Conservation (phyloP, 2,888 invertebrate genomes). For the Drosophila sordidula region DNA sequence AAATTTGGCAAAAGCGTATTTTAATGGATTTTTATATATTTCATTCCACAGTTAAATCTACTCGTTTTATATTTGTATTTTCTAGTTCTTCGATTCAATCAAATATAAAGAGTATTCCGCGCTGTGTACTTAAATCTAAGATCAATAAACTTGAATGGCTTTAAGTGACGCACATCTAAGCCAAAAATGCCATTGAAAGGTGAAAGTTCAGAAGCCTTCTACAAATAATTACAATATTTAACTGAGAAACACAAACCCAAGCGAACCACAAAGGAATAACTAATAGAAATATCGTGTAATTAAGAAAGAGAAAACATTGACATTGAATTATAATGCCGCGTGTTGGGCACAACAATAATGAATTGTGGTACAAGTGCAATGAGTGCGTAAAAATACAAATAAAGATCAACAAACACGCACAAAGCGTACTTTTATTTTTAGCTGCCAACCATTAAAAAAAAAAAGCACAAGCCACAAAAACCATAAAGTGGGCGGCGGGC, state of each 20-base stretch:
- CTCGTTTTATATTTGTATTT: no score
- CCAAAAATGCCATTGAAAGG: slow-evolving; percentile 19
- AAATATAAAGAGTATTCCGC: neutral
- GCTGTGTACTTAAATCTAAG: neutral
- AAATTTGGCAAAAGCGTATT: no score
- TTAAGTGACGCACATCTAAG: slow-evolving; percentile 24
- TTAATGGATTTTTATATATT: no score
- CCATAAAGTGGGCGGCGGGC: slow-evolving; percentile 16
- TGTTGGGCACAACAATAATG: slow-evolving; percentile 44
- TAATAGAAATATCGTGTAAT: slow-evolving; percentile 13
- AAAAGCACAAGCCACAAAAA: slow-evolving; percentile 2
- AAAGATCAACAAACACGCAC: slow-evolving; percentile 54
- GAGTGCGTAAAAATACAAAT: slow-evolving; percentile 29
- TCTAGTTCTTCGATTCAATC: neutral
- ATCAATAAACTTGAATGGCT: slow-evolving; percentile 14
- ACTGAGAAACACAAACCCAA: neutral
- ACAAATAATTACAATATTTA: slow-evolving; percentile 22
- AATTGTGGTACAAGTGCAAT: slow-evolving; percentile 38
- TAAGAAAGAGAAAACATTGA: slow-evolving; percentile 61
- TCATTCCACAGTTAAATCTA: no score
- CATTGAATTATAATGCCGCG: slow-evolving; percentile 68
- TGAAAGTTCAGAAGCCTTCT: slow-evolving; percentile 18
- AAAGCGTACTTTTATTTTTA: slow-evolving; percentile 38
- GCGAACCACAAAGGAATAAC: slow-evolving; percentile 1
- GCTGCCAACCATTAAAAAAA: neutral